Evolutionary conservation across 2,797 vertebrate genomes (phyloP).

Genomic region (Aeoliscus strigatus): DNA sequence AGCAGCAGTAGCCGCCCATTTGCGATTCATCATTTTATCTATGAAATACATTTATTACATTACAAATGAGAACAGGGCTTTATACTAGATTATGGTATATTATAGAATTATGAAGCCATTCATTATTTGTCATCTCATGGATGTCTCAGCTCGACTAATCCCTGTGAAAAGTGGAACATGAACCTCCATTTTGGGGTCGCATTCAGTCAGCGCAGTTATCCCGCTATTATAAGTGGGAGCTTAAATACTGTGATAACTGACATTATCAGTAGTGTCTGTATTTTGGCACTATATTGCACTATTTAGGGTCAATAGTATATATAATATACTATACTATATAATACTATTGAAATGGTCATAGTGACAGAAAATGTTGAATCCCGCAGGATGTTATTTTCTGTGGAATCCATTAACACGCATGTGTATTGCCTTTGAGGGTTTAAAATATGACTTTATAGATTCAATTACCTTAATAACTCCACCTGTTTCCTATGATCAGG

Average conservation of each 20-base stretch:
- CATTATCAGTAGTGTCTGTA: no score
- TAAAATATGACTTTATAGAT: no score
- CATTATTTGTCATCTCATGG: background rate
- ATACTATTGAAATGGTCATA: no score
- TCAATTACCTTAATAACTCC: background rate
- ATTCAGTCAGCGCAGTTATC: background rate
- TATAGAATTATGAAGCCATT: background rate
- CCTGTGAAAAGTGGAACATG: constrained; percentile 1
- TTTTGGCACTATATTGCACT: no score
- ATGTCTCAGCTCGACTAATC: constrained; percentile 3
- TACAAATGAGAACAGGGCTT: background rate
- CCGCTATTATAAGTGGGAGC: no score
- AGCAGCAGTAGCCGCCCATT: background rate
- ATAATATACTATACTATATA: no score
- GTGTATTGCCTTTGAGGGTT: background rate
- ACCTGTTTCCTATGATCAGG: background rate
- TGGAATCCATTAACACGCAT: background rate
- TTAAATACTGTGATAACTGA: no score
- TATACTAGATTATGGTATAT: background rate
- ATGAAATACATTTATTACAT: background rate
- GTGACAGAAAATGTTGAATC: no score
- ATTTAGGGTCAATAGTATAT: no score
- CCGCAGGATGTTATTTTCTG: background rate
- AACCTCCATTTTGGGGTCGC: background rate
- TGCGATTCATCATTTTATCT: background rate